phyloP scores from a whole-genome alignment of 2,888 invertebrate species.

The Sarcophaga variegata region DNA sequence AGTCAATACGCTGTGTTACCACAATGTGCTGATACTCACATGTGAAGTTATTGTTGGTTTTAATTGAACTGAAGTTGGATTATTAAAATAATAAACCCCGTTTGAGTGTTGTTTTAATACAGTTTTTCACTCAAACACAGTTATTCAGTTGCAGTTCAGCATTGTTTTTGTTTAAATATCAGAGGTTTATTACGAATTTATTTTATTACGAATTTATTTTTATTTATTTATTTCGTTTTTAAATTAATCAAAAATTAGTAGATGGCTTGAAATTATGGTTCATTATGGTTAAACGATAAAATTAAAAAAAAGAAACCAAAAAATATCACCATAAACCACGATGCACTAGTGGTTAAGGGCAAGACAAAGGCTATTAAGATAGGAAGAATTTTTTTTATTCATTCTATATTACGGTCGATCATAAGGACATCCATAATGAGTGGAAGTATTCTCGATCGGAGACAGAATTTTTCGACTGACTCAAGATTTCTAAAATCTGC shows the following conservation, averaged over 20 bases:
- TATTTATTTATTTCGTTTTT: background rate
- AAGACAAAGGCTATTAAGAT: background rate
- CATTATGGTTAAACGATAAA: background rate
- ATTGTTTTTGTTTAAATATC: slow-evolving; percentile 30
- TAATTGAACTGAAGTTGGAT: slow-evolving; percentile 46
- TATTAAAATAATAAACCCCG: slow-evolving; percentile 45
- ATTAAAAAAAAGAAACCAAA: background rate
- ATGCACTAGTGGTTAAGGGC: background rate
- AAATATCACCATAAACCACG: background rate
- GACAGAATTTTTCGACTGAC: too few species aligned
- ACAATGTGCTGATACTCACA: too few species aligned
- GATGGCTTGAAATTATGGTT: slow-evolving; percentile 3
- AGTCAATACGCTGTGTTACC: too few species aligned
- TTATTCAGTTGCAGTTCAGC: slow-evolving; percentile 32
- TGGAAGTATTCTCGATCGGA: too few species aligned
- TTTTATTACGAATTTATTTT: too few species aligned
- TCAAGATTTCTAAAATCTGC: too few species aligned
- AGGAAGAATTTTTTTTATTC: too few species aligned
- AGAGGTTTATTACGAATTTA: slow-evolving; percentile 48
- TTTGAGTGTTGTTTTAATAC: too few species aligned
- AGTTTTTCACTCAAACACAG: too few species aligned
- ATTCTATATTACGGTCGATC: too few species aligned
- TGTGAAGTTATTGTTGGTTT: slow-evolving; percentile 31
- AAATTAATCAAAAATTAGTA: slow-evolving; percentile 19
- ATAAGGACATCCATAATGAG: too few species aligned